Base-by-base conservation (phyloP, 2,113 vertebrate species). In the Callionymus lyra region DNA sequence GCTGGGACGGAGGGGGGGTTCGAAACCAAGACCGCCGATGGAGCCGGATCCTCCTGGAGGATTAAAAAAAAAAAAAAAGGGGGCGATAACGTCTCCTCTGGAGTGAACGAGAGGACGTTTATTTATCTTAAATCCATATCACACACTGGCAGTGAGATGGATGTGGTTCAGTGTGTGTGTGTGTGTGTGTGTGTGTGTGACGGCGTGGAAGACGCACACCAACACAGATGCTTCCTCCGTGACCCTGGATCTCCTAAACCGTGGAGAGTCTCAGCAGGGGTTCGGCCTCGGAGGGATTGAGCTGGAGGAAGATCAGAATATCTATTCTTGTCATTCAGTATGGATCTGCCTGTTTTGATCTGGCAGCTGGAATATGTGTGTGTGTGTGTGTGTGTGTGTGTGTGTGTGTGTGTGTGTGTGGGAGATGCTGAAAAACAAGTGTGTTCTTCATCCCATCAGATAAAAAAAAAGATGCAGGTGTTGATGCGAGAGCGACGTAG, bases 91-190 rank as follows among this genome's bases (percentile, higher is more conserved):
- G 65, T 72, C 59, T 70, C 34, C 71, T 72, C 71, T 70, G 55
- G 57, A 63, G 65, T 56, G 37, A 51, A 37, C 50, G 61, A 70
- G 55, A 59, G 36, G 53, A 63, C 55, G 70, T 66, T 52, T 65
- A 72, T 68, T 76, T 68, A 77, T 77, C 67, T 65, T 59, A 73
- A 73, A 74, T 76, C 62, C 68, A 68, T 74, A 78, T 81, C 68
- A 70, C 53, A 59, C 53, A 59, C 47, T n/a, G 42, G 35, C 58
- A 77, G 67, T 65, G 44, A 59, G 58, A 65, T n/a, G 2, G 38
- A 53, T 19, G 38, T 11, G n/a, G 12, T 12, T 6, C 10, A 12
- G 17, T 44, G 19, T 27, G 19, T 44, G 13, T 38, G 27, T 43
- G 35, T 27, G 44, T 38, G 17, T 43, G 44, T 40, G 27, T 45